A percentile compares a stretch with the other conserved stretches of the same genome.
Conservation (phyloP, 1,140 invertebrate species). For the Neodiprion virginianus region DNA sequence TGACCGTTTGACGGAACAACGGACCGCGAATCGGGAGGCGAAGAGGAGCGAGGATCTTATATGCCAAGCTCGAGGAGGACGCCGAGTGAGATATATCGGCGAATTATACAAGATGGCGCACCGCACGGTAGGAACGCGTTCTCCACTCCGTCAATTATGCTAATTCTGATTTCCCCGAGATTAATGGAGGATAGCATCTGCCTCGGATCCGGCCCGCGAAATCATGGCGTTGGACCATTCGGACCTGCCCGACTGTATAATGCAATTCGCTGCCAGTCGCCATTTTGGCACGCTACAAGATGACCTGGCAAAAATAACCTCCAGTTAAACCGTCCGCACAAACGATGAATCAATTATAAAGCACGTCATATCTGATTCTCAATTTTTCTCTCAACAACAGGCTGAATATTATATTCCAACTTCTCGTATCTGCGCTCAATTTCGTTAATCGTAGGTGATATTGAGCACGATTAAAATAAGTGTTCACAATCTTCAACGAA, state of each 20-base stretch:
- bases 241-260: slow-evolving; percentile 40
- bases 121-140: slow-evolving; percentile 57
- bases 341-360: too few species aligned
- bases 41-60: slow-evolving; percentile 25
- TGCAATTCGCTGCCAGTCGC: slow-evolving; percentile 32
- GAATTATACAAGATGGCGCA: slow-evolving; percentile 59
- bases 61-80: slow-evolving; percentile 56
- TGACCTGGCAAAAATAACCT: background rate
- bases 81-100: slow-evolving; percentile 59
- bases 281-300: slow-evolving; percentile 7
- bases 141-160: slow-evolving; percentile 62
- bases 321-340: too few species aligned
- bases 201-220: slow-evolving; percentile 31
- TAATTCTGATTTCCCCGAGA: slow-evolving; percentile 61
- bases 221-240: slow-evolving; percentile 36
- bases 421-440: too few species aligned
- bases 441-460: too few species aligned
- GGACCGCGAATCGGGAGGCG: slow-evolving; percentile 10
- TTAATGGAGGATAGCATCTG: slow-evolving; percentile 58
- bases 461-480: too few species aligned
- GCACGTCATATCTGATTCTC: too few species aligned
- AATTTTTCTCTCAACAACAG: too few species aligned
- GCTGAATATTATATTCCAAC: too few species aligned
- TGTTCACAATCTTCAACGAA: background rate
- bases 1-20: slow-evolving; percentile 14